These are phyloP conservation scores for Apodemia hepburni DNA, from an alignment of 2,888 invertebrate genomes.

Conservation along the genomic window DNA sequence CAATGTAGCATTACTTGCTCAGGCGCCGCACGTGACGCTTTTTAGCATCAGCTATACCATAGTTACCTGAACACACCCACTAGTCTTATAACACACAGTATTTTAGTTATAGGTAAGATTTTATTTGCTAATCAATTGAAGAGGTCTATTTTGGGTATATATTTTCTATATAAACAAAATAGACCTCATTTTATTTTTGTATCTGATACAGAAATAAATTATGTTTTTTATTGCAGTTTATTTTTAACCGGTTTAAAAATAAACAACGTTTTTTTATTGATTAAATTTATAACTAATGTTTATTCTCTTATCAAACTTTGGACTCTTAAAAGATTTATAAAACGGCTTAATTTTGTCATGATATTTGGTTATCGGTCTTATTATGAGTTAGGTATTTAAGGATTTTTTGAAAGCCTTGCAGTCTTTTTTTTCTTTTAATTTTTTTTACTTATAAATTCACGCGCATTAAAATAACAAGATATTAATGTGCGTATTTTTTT, in stretches of 20 bases:
- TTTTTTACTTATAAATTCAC: background rate
- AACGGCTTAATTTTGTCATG: too few relatives aligned
- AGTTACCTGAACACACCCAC: conserved; percentile 28
- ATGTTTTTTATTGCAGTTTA: too few relatives aligned
- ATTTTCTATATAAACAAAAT: conserved; percentile 1
- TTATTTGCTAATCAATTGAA: conserved; percentile 5
- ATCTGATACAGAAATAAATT: background rate
- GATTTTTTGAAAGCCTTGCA: background rate
- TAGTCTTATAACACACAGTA: conserved; percentile 23
- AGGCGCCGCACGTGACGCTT: conserved; percentile 42
- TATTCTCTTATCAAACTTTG: too few relatives aligned
- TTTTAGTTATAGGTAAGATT: conserved; percentile 26
- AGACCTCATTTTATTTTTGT: background rate
- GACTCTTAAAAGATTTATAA: background rate
- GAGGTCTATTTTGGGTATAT: background rate
- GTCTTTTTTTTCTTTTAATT: background rate
- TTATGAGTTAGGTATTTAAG: background rate
- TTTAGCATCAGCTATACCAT: conserved; percentile 24
- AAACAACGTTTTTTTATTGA: too few relatives aligned
- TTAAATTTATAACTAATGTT: too few relatives aligned
- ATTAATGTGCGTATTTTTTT: background rate
- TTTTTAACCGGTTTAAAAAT: too few relatives aligned
- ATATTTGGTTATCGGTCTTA: background rate
- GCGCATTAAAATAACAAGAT: background rate
- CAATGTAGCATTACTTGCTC: conserved; percentile 47